Evolutionary conservation across 2,797 vertebrate genomes (phyloP).

Genomic region (Galaxias olidus): DNA sequence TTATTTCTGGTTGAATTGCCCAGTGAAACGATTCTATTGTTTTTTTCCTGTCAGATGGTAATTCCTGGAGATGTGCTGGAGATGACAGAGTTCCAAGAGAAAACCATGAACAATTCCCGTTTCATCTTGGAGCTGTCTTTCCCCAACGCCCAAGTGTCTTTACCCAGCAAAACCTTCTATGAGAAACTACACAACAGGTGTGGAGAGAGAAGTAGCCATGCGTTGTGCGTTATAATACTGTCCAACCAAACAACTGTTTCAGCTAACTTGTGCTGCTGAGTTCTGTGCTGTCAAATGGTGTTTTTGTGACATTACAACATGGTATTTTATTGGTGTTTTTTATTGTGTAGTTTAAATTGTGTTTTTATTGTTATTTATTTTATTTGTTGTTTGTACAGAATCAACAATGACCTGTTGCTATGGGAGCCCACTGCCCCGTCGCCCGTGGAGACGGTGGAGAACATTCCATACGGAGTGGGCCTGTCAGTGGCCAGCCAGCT

Average conservation of each 20-base stretch:
- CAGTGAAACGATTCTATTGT: conserved; percentile 16
- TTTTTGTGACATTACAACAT: too few relatives aligned
- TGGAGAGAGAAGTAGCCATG: not conserved
- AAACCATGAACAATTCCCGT: conserved; percentile 93
- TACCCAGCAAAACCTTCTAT: conserved; percentile 92
- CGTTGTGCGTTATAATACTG: not conserved
- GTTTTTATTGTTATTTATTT: too few relatives aligned
- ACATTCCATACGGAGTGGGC: conserved; percentile 90
- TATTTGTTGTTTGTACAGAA: conserved; percentile 70
- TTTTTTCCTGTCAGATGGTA: conserved; percentile 93
- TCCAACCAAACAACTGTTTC: too few relatives aligned
- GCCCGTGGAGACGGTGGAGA: conserved; percentile 96
- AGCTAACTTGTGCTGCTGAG: too few relatives aligned
- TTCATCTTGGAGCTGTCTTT: conserved; percentile 90
- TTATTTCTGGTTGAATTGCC: conserved; percentile 10
- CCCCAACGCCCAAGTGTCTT: conserved; percentile 85
- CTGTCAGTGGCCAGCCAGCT: conserved; percentile 97
- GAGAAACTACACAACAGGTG: conserved; percentile 97
- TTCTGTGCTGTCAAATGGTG: too few relatives aligned
- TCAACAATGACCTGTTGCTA: conserved; percentile 95
- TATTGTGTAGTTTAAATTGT: too few relatives aligned
- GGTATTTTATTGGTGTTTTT: too few relatives aligned
- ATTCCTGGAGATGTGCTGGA: conserved; percentile 94
- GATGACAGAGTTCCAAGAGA: conserved; percentile 98
- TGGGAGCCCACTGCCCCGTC: conserved; percentile 99